Conservation (phyloP, 2,797 vertebrate species). For the Sylvia borin region DNA sequence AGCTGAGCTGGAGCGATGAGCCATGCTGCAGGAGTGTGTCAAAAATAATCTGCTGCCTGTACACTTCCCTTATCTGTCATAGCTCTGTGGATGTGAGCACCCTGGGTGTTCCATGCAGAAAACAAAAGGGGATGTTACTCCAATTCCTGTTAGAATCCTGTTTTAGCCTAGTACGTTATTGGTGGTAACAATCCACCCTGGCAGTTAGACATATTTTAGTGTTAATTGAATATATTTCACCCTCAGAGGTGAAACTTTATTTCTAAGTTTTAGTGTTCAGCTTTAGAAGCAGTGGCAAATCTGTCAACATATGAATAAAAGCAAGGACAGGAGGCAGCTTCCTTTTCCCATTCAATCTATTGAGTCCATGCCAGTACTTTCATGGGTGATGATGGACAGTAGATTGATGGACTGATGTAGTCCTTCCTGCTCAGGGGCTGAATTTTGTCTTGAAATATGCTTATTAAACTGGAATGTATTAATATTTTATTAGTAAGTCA, state of each 20-base stretch:
- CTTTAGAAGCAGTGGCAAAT: not conserved
- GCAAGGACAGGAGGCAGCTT: not conserved
- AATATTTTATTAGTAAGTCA: constrained; percentile 16
- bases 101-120: not conserved
- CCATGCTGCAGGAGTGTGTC: not conserved
- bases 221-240: not conserved
- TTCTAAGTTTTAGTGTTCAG: not conserved
- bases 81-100: not conserved
- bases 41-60: constrained; percentile 9
- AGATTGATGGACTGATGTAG: not conserved
- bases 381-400: not conserved
- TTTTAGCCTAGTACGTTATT: not conserved
- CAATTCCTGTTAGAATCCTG: not conserved
- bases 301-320: not conserved
- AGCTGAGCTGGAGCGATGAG: constrained; percentile 17
- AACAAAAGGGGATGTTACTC: not conserved
- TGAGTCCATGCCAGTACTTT: not conserved
- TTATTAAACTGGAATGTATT: not conserved
- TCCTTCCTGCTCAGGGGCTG: not conserved
- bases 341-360: not conserved
- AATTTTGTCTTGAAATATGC: not conserved
- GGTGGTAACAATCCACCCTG: not conserved
- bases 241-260: not conserved
- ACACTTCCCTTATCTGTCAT: not conserved
- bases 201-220: not conserved